Percentiles rank a stretch among this genome's conserved stretches.
These are phyloP conservation scores for Sebastes paucispinis DNA, from an alignment of 2,797 vertebrate genomes.

Conservation along the genomic window DNA sequence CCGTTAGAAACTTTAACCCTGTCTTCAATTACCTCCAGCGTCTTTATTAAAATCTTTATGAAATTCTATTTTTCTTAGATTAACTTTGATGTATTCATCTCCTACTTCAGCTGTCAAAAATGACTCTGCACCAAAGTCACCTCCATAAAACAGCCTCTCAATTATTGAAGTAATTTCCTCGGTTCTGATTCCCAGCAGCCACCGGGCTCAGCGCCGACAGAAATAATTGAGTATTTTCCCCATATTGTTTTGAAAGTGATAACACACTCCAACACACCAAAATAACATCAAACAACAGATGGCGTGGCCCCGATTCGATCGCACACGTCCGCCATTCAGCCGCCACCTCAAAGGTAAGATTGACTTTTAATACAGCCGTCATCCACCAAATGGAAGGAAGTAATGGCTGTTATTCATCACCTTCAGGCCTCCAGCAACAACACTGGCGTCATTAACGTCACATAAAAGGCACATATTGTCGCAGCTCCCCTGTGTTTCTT, in stretches of 20 bases:
- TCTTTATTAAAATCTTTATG: background rate
- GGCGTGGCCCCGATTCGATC: slow-evolving; percentile 8
- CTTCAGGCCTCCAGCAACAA: slow-evolving; percentile 28
- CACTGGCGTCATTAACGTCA: slow-evolving; percentile 33
- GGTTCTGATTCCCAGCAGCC: background rate
- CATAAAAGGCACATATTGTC: slow-evolving; percentile 27
- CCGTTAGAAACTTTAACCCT: background rate
- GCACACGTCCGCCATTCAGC: slow-evolving; percentile 12
- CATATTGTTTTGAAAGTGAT: slow-evolving; percentile 10
- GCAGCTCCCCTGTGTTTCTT: slow-evolving; percentile 6
- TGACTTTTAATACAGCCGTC: slow-evolving; percentile 51
- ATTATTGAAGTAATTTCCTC: background rate
- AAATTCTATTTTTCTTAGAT: background rate
- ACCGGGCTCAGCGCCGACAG: background rate
- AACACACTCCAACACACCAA: background rate
- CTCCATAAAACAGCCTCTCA: background rate
- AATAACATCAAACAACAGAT: slow-evolving; percentile 41
- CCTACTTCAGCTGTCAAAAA: background rate
- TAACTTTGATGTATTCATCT: background rate
- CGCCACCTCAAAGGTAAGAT: slow-evolving; percentile 35
- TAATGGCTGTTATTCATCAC: slow-evolving; percentile 52
- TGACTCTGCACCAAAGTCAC: background rate
- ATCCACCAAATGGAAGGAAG: slow-evolving; percentile 30
- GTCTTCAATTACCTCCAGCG: background rate
- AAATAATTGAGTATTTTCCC: background rate